Base-by-base conservation (phyloP, 2,888 invertebrate species). In the Cataglyphis altisquamis region DNA sequence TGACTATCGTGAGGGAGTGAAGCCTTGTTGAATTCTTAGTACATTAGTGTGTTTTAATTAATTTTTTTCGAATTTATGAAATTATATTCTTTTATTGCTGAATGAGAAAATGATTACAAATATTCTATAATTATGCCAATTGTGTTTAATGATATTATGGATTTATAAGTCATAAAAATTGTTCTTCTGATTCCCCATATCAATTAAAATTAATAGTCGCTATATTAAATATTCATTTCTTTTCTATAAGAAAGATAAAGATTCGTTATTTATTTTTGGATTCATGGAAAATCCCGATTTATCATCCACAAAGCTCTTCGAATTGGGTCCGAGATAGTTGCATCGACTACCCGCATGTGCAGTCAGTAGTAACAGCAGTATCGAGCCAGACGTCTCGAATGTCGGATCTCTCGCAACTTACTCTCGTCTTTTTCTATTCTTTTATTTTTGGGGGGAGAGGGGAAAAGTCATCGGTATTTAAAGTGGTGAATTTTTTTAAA, bases 261-360 rank as follows among this genome's bases (percentile, higher is more conserved):
- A 41, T 25, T 10, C 39, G 1, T 48, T 80, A 10, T 10, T 62
- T 10, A 10, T 39, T 6, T 25, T 55, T 15, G 62, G n/a, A 15
- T 63, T 55, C 48, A 39, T 29, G 18, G 63, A 32, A 62, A 68
- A 78, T 45, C 67, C 32, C 66, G 45, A 57, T 55, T 82, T 5
- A 66, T 75, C 41, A 64, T 15, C 15, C 6, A 15, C 10, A 15
- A 29, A 25, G 15, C 48, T 15, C 12, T 29, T 12, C 15, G 68
- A 57, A 60, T 78, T 63, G 81, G 70, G 83, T 64, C 64, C 62
- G 72, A 80, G 72, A 80, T 70, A 86, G 84, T 73, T 84, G 86
- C 86, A 87, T 73, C 66, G 84, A 74, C 86, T 86, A 84, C 86
- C 86, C 84, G 87, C 87, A 87, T 86, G 84, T 86, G 86, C 86